Percentiles rank a stretch among this genome's conserved stretches.
phyloP scores from a whole-genome alignment of 2,888 invertebrate species.

The Hipparchia semele region DNA sequence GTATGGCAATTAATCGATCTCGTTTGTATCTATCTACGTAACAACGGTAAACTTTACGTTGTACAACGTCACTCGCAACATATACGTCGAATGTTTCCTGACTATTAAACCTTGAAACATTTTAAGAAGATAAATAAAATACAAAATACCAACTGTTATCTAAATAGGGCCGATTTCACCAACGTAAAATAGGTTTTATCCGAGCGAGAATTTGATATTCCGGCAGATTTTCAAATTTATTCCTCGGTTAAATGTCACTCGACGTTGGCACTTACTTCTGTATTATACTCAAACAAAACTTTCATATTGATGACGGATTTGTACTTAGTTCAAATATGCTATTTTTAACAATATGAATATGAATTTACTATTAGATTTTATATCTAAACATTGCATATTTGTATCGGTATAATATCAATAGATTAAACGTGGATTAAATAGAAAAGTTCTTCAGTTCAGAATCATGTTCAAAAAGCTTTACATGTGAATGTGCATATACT shows the following conservation, averaged over 20 bases:
- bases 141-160: conserved; percentile 31
- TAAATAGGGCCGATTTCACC: no score
- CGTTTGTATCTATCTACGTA: conserved; percentile 37
- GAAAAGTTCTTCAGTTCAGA: not conserved
- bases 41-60: conserved; percentile 35
- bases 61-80: conserved; percentile 41
- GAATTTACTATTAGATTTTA: not conserved
- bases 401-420: no score
- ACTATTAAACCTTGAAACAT: conserved; percentile 42
- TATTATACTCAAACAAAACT: not conserved
- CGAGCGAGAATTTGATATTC: no score
- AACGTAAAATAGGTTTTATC: no score
- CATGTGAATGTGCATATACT: not conserved
- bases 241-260: no score
- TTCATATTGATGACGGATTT: not conserved
- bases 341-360: not conserved
- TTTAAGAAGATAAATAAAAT: conserved; percentile 40
- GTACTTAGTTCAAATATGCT: not conserved
- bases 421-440: no score
- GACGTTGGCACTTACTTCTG: no score
- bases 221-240: no score
- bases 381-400: no score
- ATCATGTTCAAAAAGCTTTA: not conserved
- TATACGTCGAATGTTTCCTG: conserved; percentile 44
- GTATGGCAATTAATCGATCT: conserved; percentile 25